Evolutionary conservation across 2,888 invertebrate genomes (phyloP).

Genomic region (Netelia melanura): DNA sequence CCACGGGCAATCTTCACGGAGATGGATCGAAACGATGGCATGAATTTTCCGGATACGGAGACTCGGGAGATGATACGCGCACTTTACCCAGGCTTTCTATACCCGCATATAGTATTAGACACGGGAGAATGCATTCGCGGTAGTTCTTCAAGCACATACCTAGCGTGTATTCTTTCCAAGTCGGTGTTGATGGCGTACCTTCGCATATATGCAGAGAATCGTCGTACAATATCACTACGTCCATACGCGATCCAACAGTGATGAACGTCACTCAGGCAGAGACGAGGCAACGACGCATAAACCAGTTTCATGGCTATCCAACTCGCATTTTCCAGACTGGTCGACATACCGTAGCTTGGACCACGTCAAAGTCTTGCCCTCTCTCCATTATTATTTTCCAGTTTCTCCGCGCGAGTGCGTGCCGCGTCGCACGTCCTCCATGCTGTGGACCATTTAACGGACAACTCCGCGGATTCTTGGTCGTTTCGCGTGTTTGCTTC

Average conservation of each 20-base stretch:
- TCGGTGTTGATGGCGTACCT: constrained; percentile 44
- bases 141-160: not conserved
- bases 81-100: constrained; percentile 4
- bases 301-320: constrained; percentile 83
- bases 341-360: constrained; percentile 74
- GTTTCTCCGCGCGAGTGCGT: constrained; percentile 49
- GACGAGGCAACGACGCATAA: constrained; percentile 81
- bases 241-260: constrained; percentile 30
- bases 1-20: not conserved
- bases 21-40: constrained; percentile 1
- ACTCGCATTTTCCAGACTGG: constrained; percentile 79
- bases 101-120: constrained; percentile 17
- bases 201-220: not conserved
- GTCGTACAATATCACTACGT: not conserved
- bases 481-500: constrained; percentile 8
- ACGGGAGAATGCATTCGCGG: constrained; percentile 8
- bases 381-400: constrained; percentile 32
- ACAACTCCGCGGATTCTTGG: constrained; percentile 59
- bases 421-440: constrained; percentile 38
- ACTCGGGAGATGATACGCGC: not conserved
- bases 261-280: constrained; percentile 69
- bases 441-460: constrained; percentile 79
- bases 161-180: constrained; percentile 28
- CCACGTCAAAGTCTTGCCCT: constrained; percentile 74
- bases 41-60: not conserved